Conservation (phyloP, 2,113 vertebrate genomes). For the Probosciger aterrimus region DNA sequence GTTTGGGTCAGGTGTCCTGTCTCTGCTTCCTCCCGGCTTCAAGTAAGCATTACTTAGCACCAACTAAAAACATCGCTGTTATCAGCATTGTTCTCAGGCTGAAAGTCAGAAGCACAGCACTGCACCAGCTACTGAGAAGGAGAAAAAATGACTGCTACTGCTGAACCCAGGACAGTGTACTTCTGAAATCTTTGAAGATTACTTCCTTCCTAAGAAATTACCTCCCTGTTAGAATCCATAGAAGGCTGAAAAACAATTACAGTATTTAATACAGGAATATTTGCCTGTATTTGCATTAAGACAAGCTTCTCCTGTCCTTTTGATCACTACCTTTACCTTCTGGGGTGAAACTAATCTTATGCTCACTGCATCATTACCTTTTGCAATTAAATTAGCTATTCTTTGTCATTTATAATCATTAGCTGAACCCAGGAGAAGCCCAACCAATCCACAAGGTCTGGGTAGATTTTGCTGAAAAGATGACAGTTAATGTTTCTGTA, state of each 20-base stretch:
- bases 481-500: background rate
- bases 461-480: background rate
- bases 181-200: background rate
- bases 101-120: no score
- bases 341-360: slow-evolving; percentile 60
- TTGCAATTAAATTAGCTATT: slow-evolving; percentile 66
- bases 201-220: background rate
- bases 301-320: background rate
- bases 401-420: slow-evolving; percentile 69
- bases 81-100: no score
- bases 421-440: slow-evolving; percentile 15
- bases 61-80: no score
- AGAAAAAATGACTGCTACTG: no score
- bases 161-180: no score
- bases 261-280: background rate
- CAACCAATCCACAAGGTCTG: background rate
- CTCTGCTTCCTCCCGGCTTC: no score
- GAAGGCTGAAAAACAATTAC: background rate
- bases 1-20: no score
- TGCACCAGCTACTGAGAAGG: no score
- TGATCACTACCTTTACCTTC: slow-evolving; percentile 28
- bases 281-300: slow-evolving; percentile 6
- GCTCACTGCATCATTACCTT: slow-evolving; percentile 67
- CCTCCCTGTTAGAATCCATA: background rate
- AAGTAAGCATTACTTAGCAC: no score